Evolutionary conservation across 2,888 invertebrate genomes (phyloP).

Genomic region (Sturmia bella): DNA sequence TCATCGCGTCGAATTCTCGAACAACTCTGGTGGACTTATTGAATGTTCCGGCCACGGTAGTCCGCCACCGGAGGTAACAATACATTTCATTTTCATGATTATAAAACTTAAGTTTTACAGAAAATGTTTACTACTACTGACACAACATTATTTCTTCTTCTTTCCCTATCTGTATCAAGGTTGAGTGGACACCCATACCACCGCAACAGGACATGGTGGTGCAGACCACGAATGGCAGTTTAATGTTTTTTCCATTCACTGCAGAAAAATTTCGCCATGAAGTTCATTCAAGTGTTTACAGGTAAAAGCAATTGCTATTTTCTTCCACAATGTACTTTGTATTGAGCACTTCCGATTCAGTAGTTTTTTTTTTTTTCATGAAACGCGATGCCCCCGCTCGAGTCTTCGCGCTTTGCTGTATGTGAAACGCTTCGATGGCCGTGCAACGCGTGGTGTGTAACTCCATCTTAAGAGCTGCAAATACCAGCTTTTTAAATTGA

Average conservation of each 20-base stretch:
- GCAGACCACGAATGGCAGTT: slow-evolving; percentile 91
- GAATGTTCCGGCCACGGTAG: slow-evolving; percentile 87
- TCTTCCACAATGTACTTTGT: not conserved
- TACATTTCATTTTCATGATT: no score
- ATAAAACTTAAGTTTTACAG: no score
- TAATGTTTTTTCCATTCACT: slow-evolving; percentile 92
- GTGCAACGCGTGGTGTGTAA: no score
- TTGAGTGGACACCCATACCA: slow-evolving; percentile 89
- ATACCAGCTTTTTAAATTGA: no score
- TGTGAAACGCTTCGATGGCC: no score
- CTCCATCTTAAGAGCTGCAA: no score
- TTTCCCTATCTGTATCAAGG: slow-evolving; percentile 79
- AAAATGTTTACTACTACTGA: no score
- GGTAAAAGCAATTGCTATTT: slow-evolving; percentile 81
- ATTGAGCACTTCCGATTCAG: not conserved
- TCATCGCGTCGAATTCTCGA: slow-evolving; percentile 89
- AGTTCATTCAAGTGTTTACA: slow-evolving; percentile 92
- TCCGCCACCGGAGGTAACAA: slow-evolving; percentile 86
- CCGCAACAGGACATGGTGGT: slow-evolving; percentile 88
- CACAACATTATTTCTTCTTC: slow-evolving; percentile 2
- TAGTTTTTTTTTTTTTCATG: slow-evolving; percentile 2
- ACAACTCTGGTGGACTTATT: slow-evolving; percentile 87
- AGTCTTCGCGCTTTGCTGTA: no score
- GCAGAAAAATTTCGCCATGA: slow-evolving; percentile 91
- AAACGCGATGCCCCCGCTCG: no score